phyloP scores from a whole-genome alignment of 2,113 vertebrate species.

The Ameiurus melas region DNA sequence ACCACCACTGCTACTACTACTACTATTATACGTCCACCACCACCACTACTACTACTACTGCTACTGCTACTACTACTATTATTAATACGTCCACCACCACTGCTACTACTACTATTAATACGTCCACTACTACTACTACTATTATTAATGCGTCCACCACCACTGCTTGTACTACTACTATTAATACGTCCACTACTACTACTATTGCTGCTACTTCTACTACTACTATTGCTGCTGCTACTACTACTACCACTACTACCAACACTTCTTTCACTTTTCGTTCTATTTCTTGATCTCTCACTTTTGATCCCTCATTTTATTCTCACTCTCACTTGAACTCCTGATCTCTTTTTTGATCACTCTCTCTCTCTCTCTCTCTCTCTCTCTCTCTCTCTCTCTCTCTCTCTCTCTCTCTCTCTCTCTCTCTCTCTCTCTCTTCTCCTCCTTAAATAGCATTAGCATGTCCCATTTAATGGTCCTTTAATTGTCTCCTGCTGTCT shows the following conservation, averaged over 20 bases:
- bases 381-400: slow-evolving; percentile 51
- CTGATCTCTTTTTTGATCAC: slow-evolving; percentile 15
- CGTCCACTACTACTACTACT: too few relatives aligned
- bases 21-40: too few relatives aligned
- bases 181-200: background rate
- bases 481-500: slow-evolving; percentile 70
- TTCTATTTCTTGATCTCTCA: background rate
- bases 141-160: too few relatives aligned
- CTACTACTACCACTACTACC: background rate
- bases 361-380: slow-evolving; percentile 1
- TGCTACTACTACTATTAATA: too few relatives aligned
- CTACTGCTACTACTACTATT: too few relatives aligned
- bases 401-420: background rate
- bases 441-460: slow-evolving; percentile 69
- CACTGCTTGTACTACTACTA: too few relatives aligned
- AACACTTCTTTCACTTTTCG: background rate
- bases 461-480: slow-evolving; percentile 72
- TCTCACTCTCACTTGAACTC: slow-evolving; percentile 18
- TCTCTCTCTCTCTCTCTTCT: slow-evolving; percentile 41
- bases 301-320: too few relatives aligned
- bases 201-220: background rate
- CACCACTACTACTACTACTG: too few relatives aligned
- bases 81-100: too few relatives aligned
- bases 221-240: background rate
- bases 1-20: too few relatives aligned